Conservation (phyloP, 2,797 vertebrate species). For the Sebastes oblongus region DNA sequence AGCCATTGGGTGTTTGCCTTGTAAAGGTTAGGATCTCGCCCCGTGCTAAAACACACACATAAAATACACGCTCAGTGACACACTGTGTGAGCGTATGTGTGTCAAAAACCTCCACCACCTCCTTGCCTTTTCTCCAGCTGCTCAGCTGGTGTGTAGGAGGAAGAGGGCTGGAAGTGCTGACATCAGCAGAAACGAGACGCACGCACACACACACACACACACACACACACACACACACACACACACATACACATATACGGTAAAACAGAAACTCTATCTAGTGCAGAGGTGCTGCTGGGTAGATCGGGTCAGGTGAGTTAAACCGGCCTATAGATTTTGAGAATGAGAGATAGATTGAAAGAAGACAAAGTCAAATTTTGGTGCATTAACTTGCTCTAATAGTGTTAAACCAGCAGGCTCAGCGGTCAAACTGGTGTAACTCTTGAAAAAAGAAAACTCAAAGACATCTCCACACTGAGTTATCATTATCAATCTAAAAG, state of each 20-base stretch:
- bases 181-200: slow-evolving; percentile 54
- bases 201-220: neutral
- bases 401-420: neutral
- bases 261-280: slow-evolving; percentile 23
- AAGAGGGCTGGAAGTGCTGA: slow-evolving; percentile 64
- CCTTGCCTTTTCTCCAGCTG: slow-evolving; percentile 57
- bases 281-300: slow-evolving; percentile 9
- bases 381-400: neutral
- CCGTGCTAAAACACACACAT: slow-evolving; percentile 42
- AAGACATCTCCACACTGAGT: neutral
- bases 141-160: slow-evolving; percentile 67
- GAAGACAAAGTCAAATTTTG: neutral
- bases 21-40: slow-evolving; percentile 49
- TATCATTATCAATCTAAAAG: neutral
- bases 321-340: slow-evolving; percentile 10
- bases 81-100: slow-evolving; percentile 29
- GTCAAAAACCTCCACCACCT: slow-evolving; percentile 27
- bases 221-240: slow-evolving; percentile 14
- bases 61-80: slow-evolving; percentile 25
- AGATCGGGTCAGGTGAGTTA: slow-evolving; percentile 10
- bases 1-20: slow-evolving; percentile 31
- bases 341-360: neutral
- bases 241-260: slow-evolving; percentile 5
- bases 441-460: neutral
- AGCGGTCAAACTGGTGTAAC: neutral